Evolutionary conservation across 1,140 invertebrate species (phyloP).

Genomic region (Ceratina calcarata): DNA sequence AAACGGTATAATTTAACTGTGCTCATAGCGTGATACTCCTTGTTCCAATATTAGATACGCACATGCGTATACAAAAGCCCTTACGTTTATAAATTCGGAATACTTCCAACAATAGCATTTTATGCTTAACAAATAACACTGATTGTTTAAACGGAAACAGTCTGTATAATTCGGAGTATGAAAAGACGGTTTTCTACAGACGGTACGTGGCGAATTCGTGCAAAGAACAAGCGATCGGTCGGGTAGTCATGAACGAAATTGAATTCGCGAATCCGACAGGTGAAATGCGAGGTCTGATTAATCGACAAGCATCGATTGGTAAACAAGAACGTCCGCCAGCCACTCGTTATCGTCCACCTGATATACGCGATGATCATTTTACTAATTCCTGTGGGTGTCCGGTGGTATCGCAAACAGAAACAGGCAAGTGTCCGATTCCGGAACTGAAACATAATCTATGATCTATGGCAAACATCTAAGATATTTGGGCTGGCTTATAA

Average conservation of each 20-base stretch:
- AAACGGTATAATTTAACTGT: slow-evolving; percentile 17
- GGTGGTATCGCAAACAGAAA: neutral
- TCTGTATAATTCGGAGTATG: too few relatives aligned
- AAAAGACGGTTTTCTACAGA: too few relatives aligned
- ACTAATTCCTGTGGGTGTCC: slow-evolving; percentile 12
- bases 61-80: neutral
- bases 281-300: slow-evolving; percentile 44
- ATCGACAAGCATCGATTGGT: slow-evolving; percentile 33
- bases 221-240: slow-evolving; percentile 7
- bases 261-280: slow-evolving; percentile 55
- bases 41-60: neutral
- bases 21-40: too few relatives aligned
- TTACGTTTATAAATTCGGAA: neutral
- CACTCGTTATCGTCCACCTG: slow-evolving; percentile 47
- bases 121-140: too few relatives aligned
- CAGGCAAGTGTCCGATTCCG: neutral
- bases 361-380: slow-evolving; percentile 46
- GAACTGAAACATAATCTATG: neutral
- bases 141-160: too few relatives aligned
- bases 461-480: neutral
- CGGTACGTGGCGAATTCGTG: slow-evolving; percentile 15
- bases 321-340: slow-evolving; percentile 30
- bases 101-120: neutral
- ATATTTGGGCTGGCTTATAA: too few relatives aligned
- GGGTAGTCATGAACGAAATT: slow-evolving; percentile 45